Evolutionary conservation across 2,113 vertebrate genomes (phyloP), one percentile per base, ranked within the genome.

Genomic region (Neolamprologus sp.): DNA sequence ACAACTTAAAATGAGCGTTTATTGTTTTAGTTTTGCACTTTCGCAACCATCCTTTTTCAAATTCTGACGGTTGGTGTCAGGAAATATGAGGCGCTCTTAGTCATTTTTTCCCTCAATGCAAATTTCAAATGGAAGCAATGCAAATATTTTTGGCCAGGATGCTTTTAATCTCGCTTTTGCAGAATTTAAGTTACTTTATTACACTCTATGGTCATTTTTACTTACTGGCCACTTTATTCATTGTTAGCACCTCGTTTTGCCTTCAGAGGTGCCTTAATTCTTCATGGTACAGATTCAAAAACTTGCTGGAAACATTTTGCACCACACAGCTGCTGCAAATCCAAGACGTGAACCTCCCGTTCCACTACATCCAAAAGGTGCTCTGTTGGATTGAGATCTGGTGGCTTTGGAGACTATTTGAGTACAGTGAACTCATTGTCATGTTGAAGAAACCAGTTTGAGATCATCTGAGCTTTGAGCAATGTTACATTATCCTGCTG

Each of bases 281-380:
- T 45, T 73, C 23, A 30, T 28, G 23, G 0, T 28, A 75, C 1
- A 30, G 23, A 75, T 28, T 75, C 42, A 19, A 28, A 45, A 47
- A 47, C 23, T 26, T 47, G 3, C 9, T 28, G 1, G 23, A 75
- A 47, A 28, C 14, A 73, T 73, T 71, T 68, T 40, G 35, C n/a
- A 23, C 37, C 35, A 71, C 63, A 16, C 35, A 71, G 37, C 21
- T n/a, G 60, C 0, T 71, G 13, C 65, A 71, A 21, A 42, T 71
- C 65, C 3, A 23, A 0, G 12, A 23, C 5, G 1, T 16, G n/a
- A 68, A 40, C 19, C 35, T 68, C 63, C 11, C 0, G 12, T 40
- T 68, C 35, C 63, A 40, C 63, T 40, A 23, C 65, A 71, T 71
- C 65, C 65, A 40, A 71, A 71, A 71, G n/a, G 35, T 71, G n/a